A percentile compares a stretch with the other conserved stretches of the same genome.
Evolutionary conservation across 2,797 vertebrate genomes (phyloP).

Genomic region (Micromesistius poutassou): DNA sequence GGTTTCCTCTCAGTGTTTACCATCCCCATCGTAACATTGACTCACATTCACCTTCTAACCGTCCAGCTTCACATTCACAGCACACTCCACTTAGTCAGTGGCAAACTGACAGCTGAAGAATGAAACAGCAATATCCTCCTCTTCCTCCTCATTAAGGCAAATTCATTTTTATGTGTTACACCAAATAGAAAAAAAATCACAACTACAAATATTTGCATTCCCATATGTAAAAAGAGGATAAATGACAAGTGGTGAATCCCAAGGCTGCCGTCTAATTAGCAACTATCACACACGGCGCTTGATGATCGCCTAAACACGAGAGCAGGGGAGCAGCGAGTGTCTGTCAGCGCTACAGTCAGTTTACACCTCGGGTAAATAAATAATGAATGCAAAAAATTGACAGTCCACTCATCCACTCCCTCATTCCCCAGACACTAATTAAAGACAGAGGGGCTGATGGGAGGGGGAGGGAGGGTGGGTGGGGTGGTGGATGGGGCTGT

Average conservation of each 20-base stretch:
- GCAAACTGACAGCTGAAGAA: slow-evolving; percentile 60
- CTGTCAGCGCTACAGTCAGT: slow-evolving; percentile 67
- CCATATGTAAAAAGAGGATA: slow-evolving; percentile 47
- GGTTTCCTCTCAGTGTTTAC: slow-evolving; percentile 27
- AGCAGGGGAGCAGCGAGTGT: slow-evolving; percentile 65
- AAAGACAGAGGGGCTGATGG: slow-evolving; percentile 67
- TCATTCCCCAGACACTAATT: slow-evolving; percentile 78
- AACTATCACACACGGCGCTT: slow-evolving; percentile 66
- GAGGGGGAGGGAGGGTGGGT: slow-evolving; percentile 25
- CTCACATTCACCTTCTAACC: slow-evolving; percentile 54
- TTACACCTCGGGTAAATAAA: slow-evolving; percentile 75
- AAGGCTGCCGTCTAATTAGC: slow-evolving; percentile 63
- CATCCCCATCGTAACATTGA: slow-evolving; percentile 40
- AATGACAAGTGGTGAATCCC: slow-evolving; percentile 70
- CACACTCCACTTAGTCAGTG: slow-evolving; percentile 62
- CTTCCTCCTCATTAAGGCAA: slow-evolving; percentile 60
- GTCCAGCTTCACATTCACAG: slow-evolving; percentile 63
- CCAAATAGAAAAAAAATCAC: slow-evolving; percentile 31
- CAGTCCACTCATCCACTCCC: slow-evolving; percentile 74
- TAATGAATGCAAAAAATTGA: slow-evolving; percentile 73
- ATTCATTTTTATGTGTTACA: slow-evolving; percentile 47
- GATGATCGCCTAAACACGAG: slow-evolving; percentile 70
- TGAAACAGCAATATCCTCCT: slow-evolving; percentile 51
- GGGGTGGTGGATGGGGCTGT: too few species aligned
- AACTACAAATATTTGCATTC: slow-evolving; percentile 63